These are phyloP conservation scores for Lasiurus borealis DNA, from an alignment of 2,113 vertebrate genomes.

Conservation along the genomic window DNA sequence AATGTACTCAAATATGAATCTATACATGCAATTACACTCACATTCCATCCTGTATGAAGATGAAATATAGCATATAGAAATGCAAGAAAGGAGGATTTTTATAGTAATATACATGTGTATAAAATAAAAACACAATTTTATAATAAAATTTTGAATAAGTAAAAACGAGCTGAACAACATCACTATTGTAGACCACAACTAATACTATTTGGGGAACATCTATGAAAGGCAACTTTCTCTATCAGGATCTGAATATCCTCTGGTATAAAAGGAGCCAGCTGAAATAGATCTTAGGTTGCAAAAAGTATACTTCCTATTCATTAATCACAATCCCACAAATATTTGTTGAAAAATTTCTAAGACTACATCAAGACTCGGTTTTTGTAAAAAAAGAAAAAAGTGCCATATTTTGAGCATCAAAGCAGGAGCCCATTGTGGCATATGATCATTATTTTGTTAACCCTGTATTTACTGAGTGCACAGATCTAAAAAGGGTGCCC, in stretches of 20 bases:
- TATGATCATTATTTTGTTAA: not conserved
- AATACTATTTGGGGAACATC: not conserved
- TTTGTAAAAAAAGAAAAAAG: not conserved
- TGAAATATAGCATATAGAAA: not conserved
- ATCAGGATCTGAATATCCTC: not conserved
- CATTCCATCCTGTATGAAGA: not conserved
- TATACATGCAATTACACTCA: not conserved
- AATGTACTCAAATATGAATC: not conserved
- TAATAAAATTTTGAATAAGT: not conserved
- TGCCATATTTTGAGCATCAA: not conserved
- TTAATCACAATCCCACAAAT: not conserved
- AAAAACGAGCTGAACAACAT: not conserved
- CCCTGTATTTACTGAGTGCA: not conserved
- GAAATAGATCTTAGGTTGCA: not conserved
- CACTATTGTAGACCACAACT: not conserved
- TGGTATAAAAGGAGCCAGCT: not conserved
- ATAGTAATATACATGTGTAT: not conserved
- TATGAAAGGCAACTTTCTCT: not conserved
- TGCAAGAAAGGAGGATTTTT: not conserved
- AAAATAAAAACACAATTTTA: not conserved
- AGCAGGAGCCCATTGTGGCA: not conserved
- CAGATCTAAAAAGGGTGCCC: not conserved
- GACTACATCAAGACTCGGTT: not conserved
- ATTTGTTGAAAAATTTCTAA: not conserved
- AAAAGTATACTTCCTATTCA: not conserved